Conservation (phyloP, 2,797 vertebrate genomes). For the Setipinna tenuifilis region DNA sequence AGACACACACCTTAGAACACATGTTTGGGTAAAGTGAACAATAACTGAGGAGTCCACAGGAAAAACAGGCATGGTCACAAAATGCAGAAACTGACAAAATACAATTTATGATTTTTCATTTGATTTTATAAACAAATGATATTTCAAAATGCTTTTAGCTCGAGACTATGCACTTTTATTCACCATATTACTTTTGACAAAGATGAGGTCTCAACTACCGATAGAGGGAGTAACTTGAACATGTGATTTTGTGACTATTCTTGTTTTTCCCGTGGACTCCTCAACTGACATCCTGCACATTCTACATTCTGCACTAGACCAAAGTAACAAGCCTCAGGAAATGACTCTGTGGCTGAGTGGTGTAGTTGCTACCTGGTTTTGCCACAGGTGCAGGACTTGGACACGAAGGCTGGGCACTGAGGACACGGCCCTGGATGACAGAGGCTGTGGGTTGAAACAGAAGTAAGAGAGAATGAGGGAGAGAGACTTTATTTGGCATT, state of each 20-base stretch:
- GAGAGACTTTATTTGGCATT: not conserved
- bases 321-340: not conserved
- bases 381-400: constrained; percentile 91
- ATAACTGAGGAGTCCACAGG: too few species aligned
- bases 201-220: too few species aligned
- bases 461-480: constrained; percentile 37
- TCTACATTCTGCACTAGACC: not conserved
- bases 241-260: too few species aligned
- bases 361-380: constrained; percentile 82
- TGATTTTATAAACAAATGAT: too few species aligned
- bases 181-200: too few species aligned
- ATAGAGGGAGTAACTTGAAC: too few species aligned
- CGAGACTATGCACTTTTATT: too few species aligned
- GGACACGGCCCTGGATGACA: constrained; percentile 98
- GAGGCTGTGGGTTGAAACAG: constrained; percentile 72
- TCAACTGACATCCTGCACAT: not conserved
- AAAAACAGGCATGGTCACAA: too few species aligned
- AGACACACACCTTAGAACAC: not conserved
- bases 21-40: not conserved
- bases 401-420: constrained; percentile 92
- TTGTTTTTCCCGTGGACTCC: too few species aligned
- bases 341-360: not conserved
- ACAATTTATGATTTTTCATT: too few species aligned
- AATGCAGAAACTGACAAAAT: too few species aligned
- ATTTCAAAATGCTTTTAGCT: too few species aligned